Base-by-base conservation (phyloP, 1,140 invertebrate genomes). In the Scaptomyza graminum region DNA sequence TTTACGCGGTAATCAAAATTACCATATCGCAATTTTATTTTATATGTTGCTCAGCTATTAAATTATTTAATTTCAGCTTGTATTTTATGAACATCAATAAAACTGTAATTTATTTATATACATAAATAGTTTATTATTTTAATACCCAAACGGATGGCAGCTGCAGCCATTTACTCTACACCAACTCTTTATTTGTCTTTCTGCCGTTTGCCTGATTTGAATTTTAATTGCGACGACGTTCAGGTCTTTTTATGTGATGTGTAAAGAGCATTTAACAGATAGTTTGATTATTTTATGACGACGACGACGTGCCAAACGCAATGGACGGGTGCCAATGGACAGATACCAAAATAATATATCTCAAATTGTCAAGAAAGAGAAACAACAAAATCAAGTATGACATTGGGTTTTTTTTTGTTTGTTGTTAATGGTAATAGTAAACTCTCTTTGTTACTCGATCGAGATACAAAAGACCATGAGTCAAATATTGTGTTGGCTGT, bases 251-350 rank as follows among this genome's bases (percentile, higher is more conserved):
- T 63, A 77, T 85, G 66, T 52, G 77, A 80, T 70, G 77, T 80
- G 81, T 79, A 67, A 64, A 69, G 80, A 79, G 69, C 76, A 71
- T 84, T 85, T 80, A 74, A 77, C 74, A 74, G 76, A 85, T 85
- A 80, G 69, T 77, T 77, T 80, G 65, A 85, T 80, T 77, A 77
- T 85, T 85, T 85, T 80, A 85, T 65, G 76, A 87, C 47, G 81
- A 87, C 50, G 74, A 74, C 74, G 85, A 85, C 81, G 82, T 85
- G 82, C 62, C 81, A 67, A 65, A 84, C 66, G 60, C 44, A 54
- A 60, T 54, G 66, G 52, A 51, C 65, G 64, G 62, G 61, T 77
- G 75, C 59, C 64, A 74, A 44, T 56, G 9, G 18, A 39, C 9
- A 50, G 39, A 34, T 44, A 56, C 31, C 56, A 41, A 69, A 57